Conservation (phyloP, 2,113 vertebrate genomes). For the Balaeniceps rex region DNA sequence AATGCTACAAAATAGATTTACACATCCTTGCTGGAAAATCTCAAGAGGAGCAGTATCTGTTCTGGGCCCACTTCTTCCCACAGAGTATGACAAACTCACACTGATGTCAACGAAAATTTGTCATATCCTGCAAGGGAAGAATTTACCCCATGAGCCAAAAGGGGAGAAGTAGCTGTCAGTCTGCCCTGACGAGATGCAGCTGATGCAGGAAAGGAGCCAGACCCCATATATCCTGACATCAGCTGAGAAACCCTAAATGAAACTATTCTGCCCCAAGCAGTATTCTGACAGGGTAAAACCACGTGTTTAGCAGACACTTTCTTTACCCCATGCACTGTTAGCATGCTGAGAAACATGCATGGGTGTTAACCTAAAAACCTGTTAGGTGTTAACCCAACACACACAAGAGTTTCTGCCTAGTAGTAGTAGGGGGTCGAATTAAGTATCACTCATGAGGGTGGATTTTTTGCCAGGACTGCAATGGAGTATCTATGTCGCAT, state of each 20-base stretch:
- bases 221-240: not conserved
- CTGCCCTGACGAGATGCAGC: not conserved
- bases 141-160: not conserved
- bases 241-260: not conserved
- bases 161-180: not conserved
- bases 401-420: not conserved
- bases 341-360: not conserved
- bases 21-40: not conserved
- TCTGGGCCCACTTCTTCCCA: not conserved
- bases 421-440: not conserved
- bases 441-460: fast-evolving
- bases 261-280: not conserved
- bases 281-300: not conserved
- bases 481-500: not conserved
- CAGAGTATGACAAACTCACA: not conserved
- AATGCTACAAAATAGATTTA: not conserved
- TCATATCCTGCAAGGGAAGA: not conserved
- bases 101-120: not conserved
- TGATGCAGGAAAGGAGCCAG: not conserved
- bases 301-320: not conserved
- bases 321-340: not conserved
- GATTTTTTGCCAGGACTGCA: not conserved
- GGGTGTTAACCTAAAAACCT: not conserved
- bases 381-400: not conserved
- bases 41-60: not conserved